phyloP scores from a whole-genome alignment of 2,113 vertebrate genomes.

The Lophotis ruficrista region DNA sequence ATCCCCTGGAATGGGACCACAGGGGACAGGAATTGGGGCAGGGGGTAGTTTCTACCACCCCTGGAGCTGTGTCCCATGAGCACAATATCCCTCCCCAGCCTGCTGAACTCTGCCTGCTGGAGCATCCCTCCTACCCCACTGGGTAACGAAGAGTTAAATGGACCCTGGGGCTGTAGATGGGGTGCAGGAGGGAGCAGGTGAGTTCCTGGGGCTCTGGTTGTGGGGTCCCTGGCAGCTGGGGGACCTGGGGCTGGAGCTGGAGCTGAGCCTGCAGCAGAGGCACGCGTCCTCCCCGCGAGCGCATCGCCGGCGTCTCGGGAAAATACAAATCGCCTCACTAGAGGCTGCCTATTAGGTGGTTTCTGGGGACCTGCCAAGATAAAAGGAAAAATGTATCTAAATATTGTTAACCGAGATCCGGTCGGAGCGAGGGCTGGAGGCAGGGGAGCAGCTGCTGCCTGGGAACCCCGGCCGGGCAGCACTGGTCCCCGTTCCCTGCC shows the following conservation, averaged over 20 bases:
- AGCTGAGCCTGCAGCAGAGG: background rate
- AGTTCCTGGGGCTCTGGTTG: background rate
- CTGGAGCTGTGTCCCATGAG: background rate
- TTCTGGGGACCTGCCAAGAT: conserved; percentile 27
- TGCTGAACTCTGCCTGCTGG: background rate
- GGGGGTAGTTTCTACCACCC: background rate
- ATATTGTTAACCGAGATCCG: background rate
- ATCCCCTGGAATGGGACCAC: background rate
- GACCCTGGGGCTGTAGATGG: background rate
- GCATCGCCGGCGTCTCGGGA: background rate
- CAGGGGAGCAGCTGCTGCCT: background rate
- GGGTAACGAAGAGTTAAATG: background rate
- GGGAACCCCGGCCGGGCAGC: background rate
- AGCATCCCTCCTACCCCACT: background rate
- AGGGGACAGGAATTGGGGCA: background rate
- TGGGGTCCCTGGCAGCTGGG: background rate
- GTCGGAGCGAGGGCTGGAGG: background rate
- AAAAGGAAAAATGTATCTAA: background rate
- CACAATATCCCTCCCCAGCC: background rate
- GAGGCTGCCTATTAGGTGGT: background rate
- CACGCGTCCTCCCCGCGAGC: rapidly evolving
- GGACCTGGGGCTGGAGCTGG: background rate
- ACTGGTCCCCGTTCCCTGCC: background rate
- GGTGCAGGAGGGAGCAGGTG: background rate
- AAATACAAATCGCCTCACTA: background rate